Evolutionary conservation across 2,888 invertebrate species (phyloP), one percentile per base, ranked within the genome.

Genomic region (Drosophila kambysellisi): DNA sequence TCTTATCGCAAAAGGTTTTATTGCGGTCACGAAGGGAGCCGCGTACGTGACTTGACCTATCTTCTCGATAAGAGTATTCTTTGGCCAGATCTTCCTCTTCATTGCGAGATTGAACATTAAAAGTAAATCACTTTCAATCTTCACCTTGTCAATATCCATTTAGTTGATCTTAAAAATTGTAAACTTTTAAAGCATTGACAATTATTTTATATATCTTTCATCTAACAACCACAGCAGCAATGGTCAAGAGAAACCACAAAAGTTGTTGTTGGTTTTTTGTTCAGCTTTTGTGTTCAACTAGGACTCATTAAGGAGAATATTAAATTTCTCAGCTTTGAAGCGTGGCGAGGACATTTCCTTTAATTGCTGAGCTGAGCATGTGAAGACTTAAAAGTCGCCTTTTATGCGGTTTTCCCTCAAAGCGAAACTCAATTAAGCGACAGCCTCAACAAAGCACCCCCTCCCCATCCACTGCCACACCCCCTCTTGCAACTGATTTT

Each of bases 361-460:
- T 89, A 87, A 87, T 87, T 87, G 86, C 71, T 25, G 25, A 25
- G 25, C 25, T 43, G 53, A 63, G 75, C 71, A 88, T 88, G 80
- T 70, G 90, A 87, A 90, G 84, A 86, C 89, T 86, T 88, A 90
- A 88, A 90, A 90, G 83, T 90, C 80, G 82, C 73, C 90, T 87
- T 90, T 88, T 83, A 77, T 88, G 88, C 84, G 88, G 88, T 88
- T 88, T 39, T 77, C 89, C 82, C 86, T 90, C 89, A 88, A 88
- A 88, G 89, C 79, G 82, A 88, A 88, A 88, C 88, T 88, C 88
- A 88, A 88, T 88, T 88, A 88, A 88, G 90, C 86, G 76, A 75
- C 87, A 74, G 54, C 56, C 68, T 48, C 73, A 46, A 46, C 57
- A 25, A 25, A 25, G 25, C 25, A 25, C 25, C 25, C 2, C 25